A percentile compares a stretch with the other conserved stretches of the same genome.
phyloP scores from a whole-genome alignment of 1,140 invertebrate species.

The Bilobella aurantiaca region DNA sequence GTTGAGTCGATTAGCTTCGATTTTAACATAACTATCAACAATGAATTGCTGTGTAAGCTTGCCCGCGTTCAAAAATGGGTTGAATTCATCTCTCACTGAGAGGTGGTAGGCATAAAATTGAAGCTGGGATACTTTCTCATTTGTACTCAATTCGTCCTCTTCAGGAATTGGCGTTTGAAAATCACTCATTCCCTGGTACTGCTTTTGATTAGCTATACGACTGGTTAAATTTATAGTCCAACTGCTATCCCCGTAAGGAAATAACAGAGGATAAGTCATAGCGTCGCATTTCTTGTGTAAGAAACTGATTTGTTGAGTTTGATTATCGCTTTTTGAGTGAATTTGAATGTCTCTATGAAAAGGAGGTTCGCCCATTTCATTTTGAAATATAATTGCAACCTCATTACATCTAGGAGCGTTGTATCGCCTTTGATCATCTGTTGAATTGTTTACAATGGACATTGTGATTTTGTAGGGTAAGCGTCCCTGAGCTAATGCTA shows the following conservation, averaged over 20 bases:
- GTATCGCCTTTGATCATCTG: slow-evolving; percentile 26
- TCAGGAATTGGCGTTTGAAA: not conserved
- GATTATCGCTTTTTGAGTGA: not conserved
- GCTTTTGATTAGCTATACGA: not conserved
- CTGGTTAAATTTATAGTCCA: slow-evolving; percentile 17
- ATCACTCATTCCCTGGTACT: not conserved
- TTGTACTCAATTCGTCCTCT: not conserved
- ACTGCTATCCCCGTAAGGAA: slow-evolving; percentile 40
- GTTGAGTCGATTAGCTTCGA: slow-evolving; percentile 41
- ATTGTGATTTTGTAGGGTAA: slow-evolving; percentile 9
- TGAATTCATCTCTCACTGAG: slow-evolving; percentile 19
- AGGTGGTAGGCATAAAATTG: slow-evolving; percentile 17
- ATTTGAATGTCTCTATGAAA: slow-evolving; percentile 17
- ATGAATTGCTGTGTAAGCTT: slow-evolving; percentile 40
- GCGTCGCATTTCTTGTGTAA: slow-evolving; percentile 20
- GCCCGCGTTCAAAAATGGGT: slow-evolving; percentile 31
- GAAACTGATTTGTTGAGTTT: not conserved
- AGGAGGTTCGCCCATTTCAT: slow-evolving; percentile 22
- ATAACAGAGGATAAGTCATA: slow-evolving; percentile 40
- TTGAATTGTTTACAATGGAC: slow-evolving; percentile 14
- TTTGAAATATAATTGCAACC: slow-evolving; percentile 31
- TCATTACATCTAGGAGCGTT: slow-evolving; percentile 30
- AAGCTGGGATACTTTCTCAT: slow-evolving; percentile 2
- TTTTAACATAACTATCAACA: slow-evolving; percentile 45
- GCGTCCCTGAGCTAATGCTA: slow-evolving; percentile 9